Evolutionary conservation across 2,113 vertebrate species (phyloP), one percentile per base, ranked within the genome.

Genomic region (Tautogolabrus adspersus): DNA sequence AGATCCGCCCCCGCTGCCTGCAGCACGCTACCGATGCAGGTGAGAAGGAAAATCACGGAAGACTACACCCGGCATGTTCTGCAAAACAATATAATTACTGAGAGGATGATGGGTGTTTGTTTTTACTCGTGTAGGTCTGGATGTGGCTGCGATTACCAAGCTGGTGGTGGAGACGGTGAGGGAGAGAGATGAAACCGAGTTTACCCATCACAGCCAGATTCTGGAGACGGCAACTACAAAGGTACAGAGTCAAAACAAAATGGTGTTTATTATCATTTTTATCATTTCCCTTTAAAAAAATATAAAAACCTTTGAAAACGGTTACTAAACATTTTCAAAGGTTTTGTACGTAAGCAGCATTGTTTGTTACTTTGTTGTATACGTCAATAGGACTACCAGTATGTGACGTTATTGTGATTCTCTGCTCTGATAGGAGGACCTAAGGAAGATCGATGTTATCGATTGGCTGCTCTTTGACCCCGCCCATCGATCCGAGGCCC

Each of bases 391-490:
- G 3, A 26, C 26, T 26, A 26, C 26, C 26, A 26, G 26, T 26
- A 26, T 26, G 26, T 26, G 26, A 26, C 30, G 6, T 34, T 34
- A 7, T 5, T 21, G 10, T 57, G 22, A 21, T n/a, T 12, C 30
- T 87, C 6, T 75, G 40, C 22, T 76, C 61, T 68, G 42, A 74
- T 81, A 99, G 98, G 97, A 94, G 0, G 98, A 99, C 87, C 95
- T 93, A 30, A 93, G 91, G 88, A 99, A 98, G 93, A 99, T 99
- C 1, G 96, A 98, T 15, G 93, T 97, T 0, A 99, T 99, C 55
- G 98, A 99, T 88, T 99, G 98, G 98, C 93, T 99, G 49, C 94
- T 99, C 4, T 98, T 97, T 81, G 96, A 99, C 91, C 95, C 97
- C 38, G 93, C 96, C 57, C 97, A 99, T 86, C 96, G 97, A 49